Evolutionary conservation across 2,888 invertebrate genomes (phyloP), one percentile per base, ranked within the genome.

Genomic region (Rosalia funebris): DNA sequence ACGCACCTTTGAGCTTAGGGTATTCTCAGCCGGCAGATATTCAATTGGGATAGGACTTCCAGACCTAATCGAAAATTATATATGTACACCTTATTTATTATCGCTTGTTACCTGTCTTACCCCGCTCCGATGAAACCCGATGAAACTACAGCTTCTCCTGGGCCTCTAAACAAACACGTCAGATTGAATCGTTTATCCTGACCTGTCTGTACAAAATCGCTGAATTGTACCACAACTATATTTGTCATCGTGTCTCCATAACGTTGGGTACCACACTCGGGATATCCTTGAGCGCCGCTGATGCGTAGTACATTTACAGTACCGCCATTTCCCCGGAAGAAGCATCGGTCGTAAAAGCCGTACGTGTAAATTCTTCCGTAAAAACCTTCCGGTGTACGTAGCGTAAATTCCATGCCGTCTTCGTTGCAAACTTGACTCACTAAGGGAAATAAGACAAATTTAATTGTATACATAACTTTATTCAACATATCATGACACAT

Each of bases 211-310:
- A 96, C 95, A 75, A 91, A 92, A 81, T 96, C 95, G 70, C 94
- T 94, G 83, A 95, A 95, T 79, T 96, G 95, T 0, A 96, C 95
- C 14, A 95, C 95, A 2, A 94, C 93, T 66, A 96, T 95, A 76
- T 95, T 96, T 60, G 95, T 95, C 89, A 95, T 91, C 2, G 94
- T 93, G 75, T 96, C 95, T 2, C 93, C 95, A 74, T 92, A 94
- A 59, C 82, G 70, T 77, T 93, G 92, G 1, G 95, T 95, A 42
- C 95, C 95, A 81, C 95, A 95, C 81, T 95, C 93, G 0, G 95
- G 95, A 80, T 94, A 95, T n/a, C 95, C 95, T 79, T 93, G 93
- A 1, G 93, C 90, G 11, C 95, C 94, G 71, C 93, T 92, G 57
- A 96, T 94, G 58, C 93, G 85, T 11, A 96, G 81, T 0, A 91